phyloP scores from a whole-genome alignment of 2,888 invertebrate species.

The Atrina japonica region DNA sequence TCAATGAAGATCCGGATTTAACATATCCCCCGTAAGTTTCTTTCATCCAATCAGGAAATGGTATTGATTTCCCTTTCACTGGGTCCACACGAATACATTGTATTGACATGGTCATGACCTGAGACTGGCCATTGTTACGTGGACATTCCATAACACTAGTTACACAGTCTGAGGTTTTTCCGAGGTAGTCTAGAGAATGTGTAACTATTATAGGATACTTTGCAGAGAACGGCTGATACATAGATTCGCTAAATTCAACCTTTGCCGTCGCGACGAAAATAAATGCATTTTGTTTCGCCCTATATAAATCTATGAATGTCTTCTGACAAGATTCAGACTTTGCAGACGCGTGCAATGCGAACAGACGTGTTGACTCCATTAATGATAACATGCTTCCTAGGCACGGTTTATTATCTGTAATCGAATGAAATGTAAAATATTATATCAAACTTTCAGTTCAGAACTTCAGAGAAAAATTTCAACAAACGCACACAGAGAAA shows the following conservation, averaged over 20 bases:
- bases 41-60: slow-evolving; percentile 44
- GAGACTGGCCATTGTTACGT: not conserved
- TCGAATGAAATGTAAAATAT: too few relatives aligned
- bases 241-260: slow-evolving; percentile 13
- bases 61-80: slow-evolving; percentile 23
- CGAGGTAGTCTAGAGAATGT: slow-evolving; percentile 27
- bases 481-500: too few relatives aligned
- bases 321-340: too few relatives aligned
- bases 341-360: too few relatives aligned
- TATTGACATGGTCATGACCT: slow-evolving; percentile 24
- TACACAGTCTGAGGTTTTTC: slow-evolving; percentile 26
- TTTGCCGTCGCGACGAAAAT: slow-evolving; percentile 35
- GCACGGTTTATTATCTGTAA: too few relatives aligned
- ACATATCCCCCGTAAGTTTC: slow-evolving; percentile 27
- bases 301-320: too few relatives aligned
- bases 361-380: too few relatives aligned
- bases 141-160: slow-evolving; percentile 21
- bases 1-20: slow-evolving; percentile 4
- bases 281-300: too few relatives aligned
- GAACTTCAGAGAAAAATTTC: too few relatives aligned
- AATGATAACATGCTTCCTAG: too few relatives aligned
- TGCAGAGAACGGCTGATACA: slow-evolving; percentile 18
- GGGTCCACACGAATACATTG: slow-evolving; percentile 38
- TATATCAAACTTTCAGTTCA: too few relatives aligned
- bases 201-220: slow-evolving; percentile 36